These are phyloP conservation scores for Catotricha subobsoleta DNA, from an alignment of 2,888 invertebrate species.

Conservation along the genomic window DNA sequence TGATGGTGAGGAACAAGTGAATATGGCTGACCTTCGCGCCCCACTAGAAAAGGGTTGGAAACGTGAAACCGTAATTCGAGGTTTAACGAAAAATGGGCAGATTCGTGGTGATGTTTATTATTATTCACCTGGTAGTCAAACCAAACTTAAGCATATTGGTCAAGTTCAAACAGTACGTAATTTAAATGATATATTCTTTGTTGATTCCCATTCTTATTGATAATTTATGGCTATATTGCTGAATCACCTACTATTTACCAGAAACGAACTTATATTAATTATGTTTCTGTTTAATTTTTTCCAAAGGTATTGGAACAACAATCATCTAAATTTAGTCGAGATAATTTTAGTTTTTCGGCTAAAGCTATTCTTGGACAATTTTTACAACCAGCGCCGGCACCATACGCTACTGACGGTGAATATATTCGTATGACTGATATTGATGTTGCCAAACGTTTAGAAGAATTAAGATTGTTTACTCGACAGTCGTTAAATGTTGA, in stretches of 20 bases:
- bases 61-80: slow-evolving; percentile 77
- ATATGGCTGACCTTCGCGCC: slow-evolving; percentile 37
- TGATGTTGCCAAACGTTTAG: slow-evolving; percentile 58
- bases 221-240: no score
- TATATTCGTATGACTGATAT: slow-evolving; percentile 60
- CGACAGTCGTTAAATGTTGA: slow-evolving; percentile 50
- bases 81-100: slow-evolving; percentile 68
- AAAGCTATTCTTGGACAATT: slow-evolving; percentile 82
- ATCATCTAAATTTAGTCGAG: slow-evolving; percentile 38
- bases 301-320: slow-evolving; percentile 51
- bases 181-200: not conserved
- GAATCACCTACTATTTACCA: no score
- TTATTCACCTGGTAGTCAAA: slow-evolving; percentile 45
- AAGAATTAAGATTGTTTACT: slow-evolving; percentile 46
- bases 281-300: slow-evolving; percentile 2
- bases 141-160: slow-evolving; percentile 43
- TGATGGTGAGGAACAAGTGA: slow-evolving; percentile 32
- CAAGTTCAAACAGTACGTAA: slow-evolving; percentile 43
- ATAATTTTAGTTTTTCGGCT: slow-evolving; percentile 86
- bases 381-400: slow-evolving; percentile 53
- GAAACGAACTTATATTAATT: no score
- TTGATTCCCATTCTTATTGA: slow-evolving; percentile 4
- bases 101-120: slow-evolving; percentile 90
- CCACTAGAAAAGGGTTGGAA: slow-evolving; percentile 72
- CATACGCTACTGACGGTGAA: slow-evolving; percentile 45